Evolutionary conservation across 2,888 invertebrate species (phyloP).

Genomic region (Hydraecia micacea): DNA sequence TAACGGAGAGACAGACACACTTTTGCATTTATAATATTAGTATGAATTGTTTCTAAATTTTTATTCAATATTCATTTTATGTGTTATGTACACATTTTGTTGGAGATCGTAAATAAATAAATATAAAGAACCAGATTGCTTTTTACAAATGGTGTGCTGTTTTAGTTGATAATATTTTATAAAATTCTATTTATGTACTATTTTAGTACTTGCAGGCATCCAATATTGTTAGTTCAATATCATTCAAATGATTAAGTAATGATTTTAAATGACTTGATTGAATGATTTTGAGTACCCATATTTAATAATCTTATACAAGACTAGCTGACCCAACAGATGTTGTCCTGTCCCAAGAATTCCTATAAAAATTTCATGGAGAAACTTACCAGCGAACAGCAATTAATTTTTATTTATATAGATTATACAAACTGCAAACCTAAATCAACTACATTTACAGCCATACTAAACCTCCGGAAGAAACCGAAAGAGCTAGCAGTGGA

Average conservation of each 20-base stretch:
- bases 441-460: constrained; percentile 72
- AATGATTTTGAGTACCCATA: not conserved
- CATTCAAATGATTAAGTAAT: not conserved
- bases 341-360: too few relatives aligned
- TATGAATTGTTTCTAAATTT: not conserved
- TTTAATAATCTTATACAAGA: not conserved
- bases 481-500: constrained; percentile 89
- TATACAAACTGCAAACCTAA: not conserved
- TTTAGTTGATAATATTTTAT: not conserved
- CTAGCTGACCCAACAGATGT: too few relatives aligned
- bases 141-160: not conserved
- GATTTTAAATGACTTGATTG: not conserved
- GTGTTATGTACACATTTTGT: too few relatives aligned
- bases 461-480: constrained; percentile 88
- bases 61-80: not conserved
- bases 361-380: too few relatives aligned
- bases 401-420: not conserved
- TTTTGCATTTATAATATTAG: too few relatives aligned
- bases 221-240: not conserved
- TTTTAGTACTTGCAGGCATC: not conserved
- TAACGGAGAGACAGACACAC: too few relatives aligned
- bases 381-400: not conserved
- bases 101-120: too few relatives aligned
- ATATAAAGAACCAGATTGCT: not conserved
- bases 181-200: not conserved